Conservation (phyloP, 92 coral and sea anemone genomes). For the Pocillopora meandrina region DNA sequence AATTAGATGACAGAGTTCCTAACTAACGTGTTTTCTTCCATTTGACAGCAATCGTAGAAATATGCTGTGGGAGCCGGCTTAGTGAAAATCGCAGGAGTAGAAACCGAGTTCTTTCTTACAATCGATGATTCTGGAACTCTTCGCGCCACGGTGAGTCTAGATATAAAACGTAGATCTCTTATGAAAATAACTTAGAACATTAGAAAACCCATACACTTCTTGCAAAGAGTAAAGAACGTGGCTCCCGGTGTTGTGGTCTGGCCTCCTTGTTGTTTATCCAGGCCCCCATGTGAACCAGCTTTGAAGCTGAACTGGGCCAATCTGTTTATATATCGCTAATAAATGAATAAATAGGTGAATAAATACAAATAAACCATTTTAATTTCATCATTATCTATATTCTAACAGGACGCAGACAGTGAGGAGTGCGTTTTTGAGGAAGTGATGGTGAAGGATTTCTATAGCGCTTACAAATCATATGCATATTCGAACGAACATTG, state of each 20-base stretch:
- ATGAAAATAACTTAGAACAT: too few relatives aligned
- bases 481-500: conserved; percentile 79
- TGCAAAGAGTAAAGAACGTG: too few relatives aligned
- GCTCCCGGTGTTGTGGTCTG: too few relatives aligned
- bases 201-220: too few relatives aligned
- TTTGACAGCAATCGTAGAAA: conserved; percentile 71
- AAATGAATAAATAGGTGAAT: too few relatives aligned
- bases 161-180: neutral
- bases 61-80: conserved; percentile 85
- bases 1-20: neutral
- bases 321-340: too few relatives aligned
- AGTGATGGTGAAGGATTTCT: conserved; percentile 74
- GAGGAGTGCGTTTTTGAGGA: conserved; percentile 83
- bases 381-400: neutral
- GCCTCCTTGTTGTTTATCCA: too few relatives aligned
- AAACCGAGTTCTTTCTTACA: conserved; percentile 75
- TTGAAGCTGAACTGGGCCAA: too few relatives aligned
- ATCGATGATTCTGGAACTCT: conserved; percentile 81
- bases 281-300: too few relatives aligned
- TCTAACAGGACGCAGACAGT: conserved; percentile 74
- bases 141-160: conserved; percentile 74
- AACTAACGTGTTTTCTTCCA: neutral
- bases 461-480: conserved; percentile 75
- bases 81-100: conserved; percentile 80
- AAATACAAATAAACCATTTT: neutral